Evolutionary conservation across 2,888 invertebrate species (phyloP).

Genomic region (Agelastica alni): DNA sequence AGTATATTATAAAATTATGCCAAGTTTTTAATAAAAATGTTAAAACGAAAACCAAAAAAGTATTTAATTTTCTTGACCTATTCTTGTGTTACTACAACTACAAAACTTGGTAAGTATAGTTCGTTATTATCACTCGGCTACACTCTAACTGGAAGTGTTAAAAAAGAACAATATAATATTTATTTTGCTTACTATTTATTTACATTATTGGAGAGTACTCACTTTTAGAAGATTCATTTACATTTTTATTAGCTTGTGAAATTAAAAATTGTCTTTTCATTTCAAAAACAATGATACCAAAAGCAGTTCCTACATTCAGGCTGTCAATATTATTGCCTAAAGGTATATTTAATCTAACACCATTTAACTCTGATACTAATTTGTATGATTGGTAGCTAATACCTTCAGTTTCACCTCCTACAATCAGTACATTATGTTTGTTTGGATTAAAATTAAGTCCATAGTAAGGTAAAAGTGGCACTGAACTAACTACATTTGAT

Average conservation of each 20-base stretch:
- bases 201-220: too few species aligned
- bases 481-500: constrained; percentile 16
- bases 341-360: constrained; percentile 77
- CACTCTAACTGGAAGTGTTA: too few species aligned
- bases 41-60: too few species aligned
- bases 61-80: too few species aligned
- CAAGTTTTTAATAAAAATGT: constrained; percentile 7
- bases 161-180: too few species aligned
- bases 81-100: too few species aligned
- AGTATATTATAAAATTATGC: neutral
- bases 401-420: constrained; percentile 90
- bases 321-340: constrained; percentile 78
- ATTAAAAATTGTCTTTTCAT: constrained; percentile 66
- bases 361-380: constrained; percentile 63
- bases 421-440: constrained; percentile 68
- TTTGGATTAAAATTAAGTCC: constrained; percentile 61
- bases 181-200: too few species aligned
- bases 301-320: constrained; percentile 81
- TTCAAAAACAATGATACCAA: constrained; percentile 84
- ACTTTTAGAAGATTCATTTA: too few species aligned
- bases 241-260: too few species aligned
- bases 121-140: too few species aligned
- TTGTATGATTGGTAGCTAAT: constrained; percentile 75
- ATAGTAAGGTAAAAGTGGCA: constrained; percentile 62
- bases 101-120: too few species aligned